Base-by-base conservation (phyloP, 2,113 vertebrate genomes). In the Rhinichthys klamathensis region DNA sequence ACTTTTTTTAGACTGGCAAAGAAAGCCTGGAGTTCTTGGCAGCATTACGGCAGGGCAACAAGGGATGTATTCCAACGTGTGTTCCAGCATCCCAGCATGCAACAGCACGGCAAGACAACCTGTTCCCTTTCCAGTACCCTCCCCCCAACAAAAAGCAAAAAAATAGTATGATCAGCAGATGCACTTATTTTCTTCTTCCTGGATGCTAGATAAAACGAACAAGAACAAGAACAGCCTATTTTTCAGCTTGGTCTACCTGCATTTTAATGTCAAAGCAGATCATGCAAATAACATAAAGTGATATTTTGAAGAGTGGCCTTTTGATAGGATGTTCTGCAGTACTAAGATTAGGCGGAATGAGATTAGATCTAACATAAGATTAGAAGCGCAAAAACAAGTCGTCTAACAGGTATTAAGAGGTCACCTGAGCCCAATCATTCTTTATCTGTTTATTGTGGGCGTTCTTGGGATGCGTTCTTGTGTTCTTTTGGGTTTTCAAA, bases 41-140 rank as follows among this genome's bases (percentile, higher is more conserved):
- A 83, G 51, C 67, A 83, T 73, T 38, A 58, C 7, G 65, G 30
- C 81, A 81, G 63, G 61, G 80, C 44, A 81, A 69, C 61, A 83
- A 72, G 81, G 49, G 81, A 86, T 65, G 82, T 78, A 67, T 81
- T 86, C 54, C 23, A 84, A 77, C 7, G 38, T 86, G 49, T 80
- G 78, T 78, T 89, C 82, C 84, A 86, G 63, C 74, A 73, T 77
- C 86, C 23, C 88, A 89, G 86, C 86, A 85, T 82, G 88, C 76
- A 56, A 86, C 75, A 82, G 32, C 82, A 86, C 60, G 72, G 86
- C 82, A 84, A 89, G 78, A 74, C 89, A 89, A 88, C 86, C 86
- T 86, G 89, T 84, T 89, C 78, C 76, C 79, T 83, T 84, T 61
- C 82, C 80, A 82, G 7, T 65, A 27, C 82, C 84, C 51, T 56